These are phyloP conservation scores for Phalacrocorax carbo DNA, from an alignment of 2,113 vertebrate genomes.

Conservation along the genomic window DNA sequence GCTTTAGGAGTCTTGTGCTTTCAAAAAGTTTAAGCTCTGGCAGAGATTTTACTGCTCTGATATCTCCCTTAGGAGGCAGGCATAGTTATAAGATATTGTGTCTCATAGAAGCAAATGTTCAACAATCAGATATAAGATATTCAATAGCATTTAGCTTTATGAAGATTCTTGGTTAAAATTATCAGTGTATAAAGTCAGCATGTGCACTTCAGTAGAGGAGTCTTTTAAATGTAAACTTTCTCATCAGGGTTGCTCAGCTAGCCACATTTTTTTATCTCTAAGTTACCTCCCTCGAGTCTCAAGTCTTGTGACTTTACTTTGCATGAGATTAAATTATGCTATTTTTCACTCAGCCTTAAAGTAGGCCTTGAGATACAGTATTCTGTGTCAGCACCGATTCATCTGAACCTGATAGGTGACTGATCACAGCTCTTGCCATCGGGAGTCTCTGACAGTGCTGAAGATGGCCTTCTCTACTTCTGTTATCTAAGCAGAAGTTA, in stretches of 20 bases:
- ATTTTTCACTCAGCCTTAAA: background rate
- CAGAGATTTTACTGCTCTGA: background rate
- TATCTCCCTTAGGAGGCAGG: background rate
- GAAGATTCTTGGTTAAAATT: background rate
- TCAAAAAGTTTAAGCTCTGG: background rate
- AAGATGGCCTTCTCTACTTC: background rate
- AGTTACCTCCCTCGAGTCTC: background rate
- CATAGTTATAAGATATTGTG: background rate
- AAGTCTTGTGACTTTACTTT: background rate
- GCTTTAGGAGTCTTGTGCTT: background rate
- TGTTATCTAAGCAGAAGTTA: background rate
- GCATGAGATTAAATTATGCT: background rate
- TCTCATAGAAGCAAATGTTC: background rate
- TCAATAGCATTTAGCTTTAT: background rate
- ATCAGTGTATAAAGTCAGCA: background rate
- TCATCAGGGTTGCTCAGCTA: background rate
- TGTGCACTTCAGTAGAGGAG: background rate
- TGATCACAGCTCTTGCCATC: background rate
- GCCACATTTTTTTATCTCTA: background rate
- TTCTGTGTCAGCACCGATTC: background rate
- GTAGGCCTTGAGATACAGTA: background rate
- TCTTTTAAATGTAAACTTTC: background rate
- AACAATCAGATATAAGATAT: background rate
- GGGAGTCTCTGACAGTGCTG: background rate
- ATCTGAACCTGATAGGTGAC: background rate